These are phyloP conservation scores for Melanargia galathea DNA, from an alignment of 2,888 invertebrate species.

Conservation along the genomic window DNA sequence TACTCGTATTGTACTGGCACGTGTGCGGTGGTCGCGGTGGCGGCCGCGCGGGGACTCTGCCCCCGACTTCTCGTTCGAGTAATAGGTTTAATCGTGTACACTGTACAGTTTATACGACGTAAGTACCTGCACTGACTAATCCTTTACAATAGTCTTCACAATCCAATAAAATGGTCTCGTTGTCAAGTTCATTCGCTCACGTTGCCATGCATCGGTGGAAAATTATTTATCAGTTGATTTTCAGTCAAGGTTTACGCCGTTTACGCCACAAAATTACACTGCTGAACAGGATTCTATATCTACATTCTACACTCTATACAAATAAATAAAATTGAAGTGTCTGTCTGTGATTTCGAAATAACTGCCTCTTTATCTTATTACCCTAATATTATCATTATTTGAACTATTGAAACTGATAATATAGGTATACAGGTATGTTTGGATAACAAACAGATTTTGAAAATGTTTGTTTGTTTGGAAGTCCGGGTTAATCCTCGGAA, in stretches of 20 bases:
- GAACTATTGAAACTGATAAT: no score
- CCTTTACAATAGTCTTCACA: slow-evolving; percentile 15
- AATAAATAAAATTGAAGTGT: no score
- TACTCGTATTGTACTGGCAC: slow-evolving; percentile 45
- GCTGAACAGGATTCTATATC: no score
- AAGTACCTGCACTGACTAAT: slow-evolving; percentile 20
- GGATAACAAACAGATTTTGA: no score
- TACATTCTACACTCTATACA: no score
- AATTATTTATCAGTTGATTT: neutral
- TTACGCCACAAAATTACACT: neutral
- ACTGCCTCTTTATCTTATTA: no score
- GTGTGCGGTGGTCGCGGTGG: slow-evolving; percentile 55
- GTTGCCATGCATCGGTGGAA: neutral
- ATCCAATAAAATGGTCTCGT: slow-evolving; percentile 15
- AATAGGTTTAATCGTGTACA: slow-evolving; percentile 7
- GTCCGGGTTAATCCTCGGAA: no score
- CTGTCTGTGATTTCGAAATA: no score
- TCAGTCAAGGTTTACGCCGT: neutral
- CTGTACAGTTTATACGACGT: slow-evolving; percentile 11
- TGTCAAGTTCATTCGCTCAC: slow-evolving; percentile 18
- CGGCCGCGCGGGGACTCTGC: slow-evolving; percentile 56
- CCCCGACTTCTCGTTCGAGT: slow-evolving; percentile 44
- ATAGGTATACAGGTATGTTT: no score
- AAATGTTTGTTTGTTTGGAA: no score
- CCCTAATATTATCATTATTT: no score